Conservation (phyloP, 2,113 vertebrate species). For the Poecilia latipinna region DNA sequence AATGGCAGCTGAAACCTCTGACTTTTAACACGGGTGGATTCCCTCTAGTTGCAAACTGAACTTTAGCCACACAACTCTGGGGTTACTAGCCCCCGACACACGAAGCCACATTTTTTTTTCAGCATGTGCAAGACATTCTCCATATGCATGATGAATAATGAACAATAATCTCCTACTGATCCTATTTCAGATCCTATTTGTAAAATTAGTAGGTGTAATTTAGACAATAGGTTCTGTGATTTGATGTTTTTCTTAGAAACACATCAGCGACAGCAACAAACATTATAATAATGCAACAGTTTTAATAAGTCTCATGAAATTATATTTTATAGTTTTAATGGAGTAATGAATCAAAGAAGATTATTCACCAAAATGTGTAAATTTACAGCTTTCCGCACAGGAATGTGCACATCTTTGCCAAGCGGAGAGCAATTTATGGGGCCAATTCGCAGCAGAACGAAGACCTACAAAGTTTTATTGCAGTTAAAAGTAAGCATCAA, state of each 20-base stretch:
- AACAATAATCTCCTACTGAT: conserved; percentile 1
- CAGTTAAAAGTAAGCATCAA: conserved; percentile 22
- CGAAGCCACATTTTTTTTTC: conserved; percentile 19
- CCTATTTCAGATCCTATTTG: neutral
- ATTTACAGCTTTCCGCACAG: conserved; percentile 21
- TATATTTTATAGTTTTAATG: neutral
- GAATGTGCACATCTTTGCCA: conserved; percentile 2
- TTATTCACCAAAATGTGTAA: neutral
- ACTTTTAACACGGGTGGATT: conserved; percentile 4
- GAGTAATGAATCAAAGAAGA: neutral
- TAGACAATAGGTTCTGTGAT: neutral
- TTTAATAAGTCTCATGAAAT: neutral
- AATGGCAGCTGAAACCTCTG: conserved; percentile 8
- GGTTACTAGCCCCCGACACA: conserved; percentile 12
- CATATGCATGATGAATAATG: neutral
- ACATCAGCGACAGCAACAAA: no score
- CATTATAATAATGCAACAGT: no score
- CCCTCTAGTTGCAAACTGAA: conserved; percentile 3
- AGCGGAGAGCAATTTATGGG: conserved; percentile 20
- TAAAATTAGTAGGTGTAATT: neutral
- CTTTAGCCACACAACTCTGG: neutral
- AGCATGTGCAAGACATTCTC: conserved; percentile 11
- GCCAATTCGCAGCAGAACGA: conserved; percentile 19
- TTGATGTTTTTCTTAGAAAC: no score
- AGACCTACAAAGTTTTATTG: conserved; percentile 13